Conservation (phyloP, 2,888 invertebrate genomes). For the Cacoxenus indagator region DNA sequence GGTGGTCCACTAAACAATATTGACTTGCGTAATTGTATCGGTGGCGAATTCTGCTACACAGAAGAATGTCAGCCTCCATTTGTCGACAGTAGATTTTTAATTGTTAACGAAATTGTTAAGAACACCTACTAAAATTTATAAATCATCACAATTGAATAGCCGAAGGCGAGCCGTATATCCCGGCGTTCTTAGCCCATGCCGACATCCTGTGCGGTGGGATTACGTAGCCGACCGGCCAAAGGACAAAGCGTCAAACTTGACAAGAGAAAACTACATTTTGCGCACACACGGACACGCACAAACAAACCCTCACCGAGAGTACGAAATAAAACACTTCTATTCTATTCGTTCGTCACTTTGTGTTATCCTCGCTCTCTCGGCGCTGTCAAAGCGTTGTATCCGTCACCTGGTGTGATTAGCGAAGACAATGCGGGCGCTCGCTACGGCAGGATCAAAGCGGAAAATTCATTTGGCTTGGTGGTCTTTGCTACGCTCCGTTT, state of each 20-base stretch:
- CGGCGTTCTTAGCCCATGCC: conserved; percentile 26
- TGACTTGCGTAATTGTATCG: conserved; percentile 15
- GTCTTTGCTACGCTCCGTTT: conserved; percentile 60
- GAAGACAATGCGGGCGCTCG: conserved; percentile 57
- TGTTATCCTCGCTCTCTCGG: conserved; percentile 35
- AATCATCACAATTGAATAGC: conserved; percentile 37
- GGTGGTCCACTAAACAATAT: not conserved
- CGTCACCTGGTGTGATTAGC: conserved; percentile 66
- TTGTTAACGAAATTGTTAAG: conserved; percentile 32
- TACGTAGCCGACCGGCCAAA: conserved; percentile 24
- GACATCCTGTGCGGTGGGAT: conserved; percentile 28
- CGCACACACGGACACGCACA: conserved; percentile 43
- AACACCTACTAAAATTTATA: conserved; percentile 31
- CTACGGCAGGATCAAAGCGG: conserved; percentile 69
- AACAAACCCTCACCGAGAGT: conserved; percentile 35
- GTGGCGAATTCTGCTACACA: not conserved
- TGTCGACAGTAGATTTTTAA: conserved; percentile 29
- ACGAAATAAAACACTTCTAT: conserved; percentile 64
- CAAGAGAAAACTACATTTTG: conserved; percentile 41
- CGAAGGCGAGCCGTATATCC: conserved; percentile 24
- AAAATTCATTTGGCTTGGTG: conserved; percentile 69
- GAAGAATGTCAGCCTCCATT: conserved; percentile 7
- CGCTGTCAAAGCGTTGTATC: conserved; percentile 55
- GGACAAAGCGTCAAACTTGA: conserved; percentile 27
- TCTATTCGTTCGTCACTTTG: conserved; percentile 55